Conservation (phyloP, 2,797 vertebrate species). For the Tenualosa ilisha region DNA sequence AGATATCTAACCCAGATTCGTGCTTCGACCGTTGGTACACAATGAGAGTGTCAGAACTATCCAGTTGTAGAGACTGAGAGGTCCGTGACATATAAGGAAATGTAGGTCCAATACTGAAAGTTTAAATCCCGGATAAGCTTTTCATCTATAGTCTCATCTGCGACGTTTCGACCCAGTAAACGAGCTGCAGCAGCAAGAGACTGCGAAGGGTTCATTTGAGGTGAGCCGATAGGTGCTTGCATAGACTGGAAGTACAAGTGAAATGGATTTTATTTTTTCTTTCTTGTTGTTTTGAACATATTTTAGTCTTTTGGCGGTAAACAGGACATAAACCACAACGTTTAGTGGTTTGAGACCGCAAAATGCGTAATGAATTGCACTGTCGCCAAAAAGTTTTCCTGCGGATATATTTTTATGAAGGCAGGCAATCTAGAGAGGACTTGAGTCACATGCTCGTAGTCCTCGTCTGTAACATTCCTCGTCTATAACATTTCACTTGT, state of each 20-base stretch:
- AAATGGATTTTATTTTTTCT: background rate
- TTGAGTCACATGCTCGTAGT: background rate
- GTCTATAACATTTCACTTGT: background rate
- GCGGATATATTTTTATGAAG: background rate
- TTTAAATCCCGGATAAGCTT: slow-evolving; percentile 56
- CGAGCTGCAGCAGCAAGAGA: background rate
- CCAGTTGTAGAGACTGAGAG: background rate
- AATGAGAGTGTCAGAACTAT: background rate
- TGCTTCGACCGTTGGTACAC: background rate
- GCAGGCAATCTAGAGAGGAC: background rate
- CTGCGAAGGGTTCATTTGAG: slow-evolving; percentile 41
- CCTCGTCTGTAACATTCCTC: background rate
- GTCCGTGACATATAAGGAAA: background rate
- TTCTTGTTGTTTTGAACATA: background rate
- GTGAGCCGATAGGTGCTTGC: slow-evolving; percentile 31
- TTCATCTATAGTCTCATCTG: slow-evolving; percentile 57
- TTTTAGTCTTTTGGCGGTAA: background rate
- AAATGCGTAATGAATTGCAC: background rate
- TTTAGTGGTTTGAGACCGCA: background rate
- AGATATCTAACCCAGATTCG: slow-evolving; percentile 6
- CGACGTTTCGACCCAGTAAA: slow-evolving; percentile 29
- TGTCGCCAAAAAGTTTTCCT: background rate
- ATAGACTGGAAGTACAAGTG: slow-evolving; percentile 7
- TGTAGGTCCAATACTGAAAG: slow-evolving; percentile 14
- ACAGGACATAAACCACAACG: background rate